Percentiles rank a stretch among this genome's conserved stretches.
phyloP scores from a whole-genome alignment of 2,797 vertebrate genomes.

The Hybognathus amarus region DNA sequence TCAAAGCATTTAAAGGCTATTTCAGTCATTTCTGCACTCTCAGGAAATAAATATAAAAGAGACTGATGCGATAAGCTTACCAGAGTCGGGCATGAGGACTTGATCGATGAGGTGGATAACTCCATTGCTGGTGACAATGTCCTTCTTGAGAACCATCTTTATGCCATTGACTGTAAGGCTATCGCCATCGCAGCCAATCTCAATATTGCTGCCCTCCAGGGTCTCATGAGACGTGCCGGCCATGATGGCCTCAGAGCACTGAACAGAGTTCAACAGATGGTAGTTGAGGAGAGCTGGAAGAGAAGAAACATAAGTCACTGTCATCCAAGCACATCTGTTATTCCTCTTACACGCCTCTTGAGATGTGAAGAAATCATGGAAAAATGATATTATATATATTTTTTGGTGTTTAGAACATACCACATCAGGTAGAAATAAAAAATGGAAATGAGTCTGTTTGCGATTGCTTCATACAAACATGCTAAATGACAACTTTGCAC shows the following conservation, averaged over 20 bases:
- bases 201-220: conserved; percentile 89
- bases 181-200: conserved; percentile 94
- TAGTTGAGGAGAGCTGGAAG: conserved; percentile 88
- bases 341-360: conserved; percentile 14
- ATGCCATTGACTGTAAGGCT: conserved; percentile 93
- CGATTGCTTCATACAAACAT: background rate
- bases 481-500: background rate
- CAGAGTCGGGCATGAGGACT: conserved; percentile 95
- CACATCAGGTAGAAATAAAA: background rate
- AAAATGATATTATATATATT: background rate
- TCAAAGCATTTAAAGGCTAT: conserved; percentile 6
- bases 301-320: conserved; percentile 14
- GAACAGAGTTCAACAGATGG: conserved; percentile 90
- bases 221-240: conserved; percentile 88
- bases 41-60: background rate
- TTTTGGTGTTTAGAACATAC: background rate
- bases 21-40: background rate
- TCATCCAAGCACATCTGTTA: conserved; percentile 38
- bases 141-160: conserved; percentile 94
- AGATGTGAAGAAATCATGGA: conserved; percentile 23
- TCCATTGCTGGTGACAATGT: conserved; percentile 94
- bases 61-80: conserved; percentile 73
- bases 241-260: conserved; percentile 96
- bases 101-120: conserved; percentile 94
- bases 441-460: background rate